A percentile compares a stretch with the other conserved stretches of the same genome.
Conservation (phyloP, 2,113 vertebrate genomes). For the Lepus timidus region DNA sequence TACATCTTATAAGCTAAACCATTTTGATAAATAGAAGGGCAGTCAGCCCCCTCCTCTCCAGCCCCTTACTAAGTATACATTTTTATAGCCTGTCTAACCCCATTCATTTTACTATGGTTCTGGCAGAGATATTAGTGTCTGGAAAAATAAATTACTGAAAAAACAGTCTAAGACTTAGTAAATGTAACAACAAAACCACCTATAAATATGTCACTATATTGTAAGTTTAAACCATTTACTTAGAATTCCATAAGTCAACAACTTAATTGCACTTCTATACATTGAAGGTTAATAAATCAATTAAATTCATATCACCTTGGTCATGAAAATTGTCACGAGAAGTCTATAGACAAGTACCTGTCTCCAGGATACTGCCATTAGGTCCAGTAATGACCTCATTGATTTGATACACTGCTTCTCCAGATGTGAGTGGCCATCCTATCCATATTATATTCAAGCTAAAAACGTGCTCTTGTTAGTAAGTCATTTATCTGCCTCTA, state of each 20-base stretch:
- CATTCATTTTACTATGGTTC: slow-evolving; percentile 65
- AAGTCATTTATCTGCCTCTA: not conserved
- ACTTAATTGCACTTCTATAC: slow-evolving; percentile 50
- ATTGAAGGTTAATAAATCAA: not conserved
- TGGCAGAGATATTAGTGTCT: slow-evolving; percentile 59
- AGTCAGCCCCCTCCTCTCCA: not conserved
- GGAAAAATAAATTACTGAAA: slow-evolving; percentile 74
- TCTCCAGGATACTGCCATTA: not conserved
- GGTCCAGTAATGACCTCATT: not conserved
- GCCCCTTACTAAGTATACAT: slow-evolving; percentile 27
- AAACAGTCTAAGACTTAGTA: slow-evolving; percentile 31
- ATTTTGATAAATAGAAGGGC: slow-evolving; percentile 54
- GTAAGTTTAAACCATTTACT: slow-evolving; percentile 59
- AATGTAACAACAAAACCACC: slow-evolving; percentile 38
- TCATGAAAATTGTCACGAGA: slow-evolving; percentile 41
- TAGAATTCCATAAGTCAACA: slow-evolving; percentile 14
- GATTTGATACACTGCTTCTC: not conserved
- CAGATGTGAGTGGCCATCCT: not conserved
- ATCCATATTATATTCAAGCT: not conserved
- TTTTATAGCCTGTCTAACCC: slow-evolving; percentile 69
- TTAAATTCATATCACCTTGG: not conserved
- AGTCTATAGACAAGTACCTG: not conserved
- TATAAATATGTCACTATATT: slow-evolving; percentile 53
- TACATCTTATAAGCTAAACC: not conserved
- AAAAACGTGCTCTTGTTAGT: not conserved